Percentiles rank a stretch among this genome's conserved stretches.
Evolutionary conservation across 2,113 vertebrate species (phyloP).

Genomic region (Montifringilla adamsi): DNA sequence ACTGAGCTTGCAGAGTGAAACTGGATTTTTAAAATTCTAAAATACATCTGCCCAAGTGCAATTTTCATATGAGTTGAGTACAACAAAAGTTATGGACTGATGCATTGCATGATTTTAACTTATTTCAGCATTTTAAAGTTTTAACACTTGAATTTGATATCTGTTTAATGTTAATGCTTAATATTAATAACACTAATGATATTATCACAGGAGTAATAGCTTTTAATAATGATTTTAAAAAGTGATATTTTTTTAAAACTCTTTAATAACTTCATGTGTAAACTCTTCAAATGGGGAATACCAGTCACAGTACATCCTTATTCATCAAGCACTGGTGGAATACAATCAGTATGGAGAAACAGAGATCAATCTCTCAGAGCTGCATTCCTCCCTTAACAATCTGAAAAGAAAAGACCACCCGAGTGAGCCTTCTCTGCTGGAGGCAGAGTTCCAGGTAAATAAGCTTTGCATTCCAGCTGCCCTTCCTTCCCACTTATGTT

Average conservation of each 20-base stretch:
- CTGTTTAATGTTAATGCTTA: neutral
- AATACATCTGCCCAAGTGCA: neutral
- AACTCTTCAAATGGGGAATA: neutral
- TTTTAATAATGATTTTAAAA: neutral
- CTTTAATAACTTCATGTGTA: neutral
- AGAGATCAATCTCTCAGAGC: constrained; percentile 82
- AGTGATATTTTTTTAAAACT: neutral
- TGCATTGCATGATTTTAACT: neutral
- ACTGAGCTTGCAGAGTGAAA: neutral
- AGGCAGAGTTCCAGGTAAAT: constrained; percentile 89
- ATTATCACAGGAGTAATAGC: neutral
- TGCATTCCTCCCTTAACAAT: constrained; percentile 77
- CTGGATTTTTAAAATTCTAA: neutral
- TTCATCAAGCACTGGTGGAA: constrained; percentile 93
- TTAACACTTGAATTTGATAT: neutral
- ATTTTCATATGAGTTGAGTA: neutral
- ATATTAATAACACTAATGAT: neutral
- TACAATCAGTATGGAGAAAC: constrained; percentile 95
- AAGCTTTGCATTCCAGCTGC: neutral
- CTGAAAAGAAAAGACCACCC: constrained; percentile 76
- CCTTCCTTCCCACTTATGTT: neutral
- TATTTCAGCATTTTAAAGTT: neutral
- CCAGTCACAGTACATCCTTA: constrained; percentile 94
- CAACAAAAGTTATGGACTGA: neutral
- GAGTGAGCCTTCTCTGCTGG: constrained; percentile 80